Conservation (phyloP, 2,888 invertebrate species). For the Muschampia plurimacula region DNA sequence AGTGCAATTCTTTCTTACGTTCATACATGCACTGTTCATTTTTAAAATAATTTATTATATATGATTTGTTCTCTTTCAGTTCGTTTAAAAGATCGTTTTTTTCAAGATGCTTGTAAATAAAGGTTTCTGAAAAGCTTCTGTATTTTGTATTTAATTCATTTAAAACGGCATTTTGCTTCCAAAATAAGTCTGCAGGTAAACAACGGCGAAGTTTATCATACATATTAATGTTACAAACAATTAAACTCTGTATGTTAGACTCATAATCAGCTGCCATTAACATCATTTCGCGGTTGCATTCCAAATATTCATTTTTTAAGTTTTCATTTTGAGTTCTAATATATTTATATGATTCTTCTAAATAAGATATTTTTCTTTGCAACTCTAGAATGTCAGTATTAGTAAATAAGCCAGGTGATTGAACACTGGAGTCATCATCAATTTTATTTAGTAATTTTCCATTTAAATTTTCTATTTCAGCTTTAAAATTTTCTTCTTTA, state of each 20-base stretch:
- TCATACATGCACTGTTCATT: constrained; percentile 44
- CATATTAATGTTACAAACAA: constrained; percentile 65
- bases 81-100: constrained; percentile 50
- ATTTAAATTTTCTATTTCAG: constrained; percentile 74
- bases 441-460: constrained; percentile 58
- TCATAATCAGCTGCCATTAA: constrained; percentile 72
- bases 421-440: constrained; percentile 68
- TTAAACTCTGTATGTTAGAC: constrained; percentile 72
- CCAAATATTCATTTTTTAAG: constrained; percentile 78
- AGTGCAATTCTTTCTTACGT: constrained; percentile 7
- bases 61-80: constrained; percentile 61
- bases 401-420: constrained; percentile 69
- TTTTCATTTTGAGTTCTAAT: constrained; percentile 81
- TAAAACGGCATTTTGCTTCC: constrained; percentile 81
- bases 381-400: constrained; percentile 55
- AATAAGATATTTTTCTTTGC: constrained; percentile 74
- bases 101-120: constrained; percentile 54
- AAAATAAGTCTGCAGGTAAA: constrained; percentile 76
- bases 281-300: constrained; percentile 76
- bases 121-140: constrained; percentile 67
- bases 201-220: constrained; percentile 79
- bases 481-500: constrained; percentile 76
- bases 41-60: constrained; percentile 76
- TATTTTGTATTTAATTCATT: constrained; percentile 83
- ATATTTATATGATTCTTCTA: constrained; percentile 74